phyloP scores from a whole-genome alignment of 2,888 invertebrate species.

The Disparrhopalites patrizii region DNA sequence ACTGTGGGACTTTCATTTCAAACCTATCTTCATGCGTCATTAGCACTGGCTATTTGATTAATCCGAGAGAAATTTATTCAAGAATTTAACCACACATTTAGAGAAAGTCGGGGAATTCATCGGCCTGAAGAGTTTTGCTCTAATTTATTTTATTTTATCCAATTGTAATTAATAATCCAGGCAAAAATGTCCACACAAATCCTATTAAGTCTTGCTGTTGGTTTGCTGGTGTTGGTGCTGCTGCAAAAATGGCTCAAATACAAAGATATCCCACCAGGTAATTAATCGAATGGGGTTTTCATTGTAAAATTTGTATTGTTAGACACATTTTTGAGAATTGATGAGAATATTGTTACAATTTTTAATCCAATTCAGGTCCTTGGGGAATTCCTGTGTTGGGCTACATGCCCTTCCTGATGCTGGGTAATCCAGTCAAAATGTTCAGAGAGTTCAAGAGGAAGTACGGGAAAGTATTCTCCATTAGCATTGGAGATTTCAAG shows the following conservation, averaged over 20 bases:
- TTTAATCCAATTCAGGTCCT: slow-evolving; percentile 26
- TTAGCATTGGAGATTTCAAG: slow-evolving; percentile 41
- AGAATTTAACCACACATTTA: too few relatives aligned
- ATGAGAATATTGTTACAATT: neutral
- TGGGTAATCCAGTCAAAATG: slow-evolving; percentile 39
- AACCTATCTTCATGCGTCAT: too few relatives aligned
- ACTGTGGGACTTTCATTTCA: too few relatives aligned
- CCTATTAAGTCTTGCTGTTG: slow-evolving; percentile 15
- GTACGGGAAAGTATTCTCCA: slow-evolving; percentile 46
- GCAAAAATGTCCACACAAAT: slow-evolving; percentile 13
- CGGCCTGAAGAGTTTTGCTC: too few relatives aligned
- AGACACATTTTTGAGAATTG: neutral
- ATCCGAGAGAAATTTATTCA: too few relatives aligned
- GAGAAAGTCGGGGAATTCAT: too few relatives aligned
- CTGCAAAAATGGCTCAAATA: slow-evolving; percentile 18
- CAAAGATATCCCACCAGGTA: slow-evolving; percentile 29
- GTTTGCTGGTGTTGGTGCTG: slow-evolving; percentile 14
- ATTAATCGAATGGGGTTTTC: neutral
- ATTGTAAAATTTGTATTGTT: neutral
- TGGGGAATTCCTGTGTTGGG: slow-evolving; percentile 43
- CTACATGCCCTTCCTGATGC: slow-evolving; percentile 43
- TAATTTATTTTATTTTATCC: too few relatives aligned
- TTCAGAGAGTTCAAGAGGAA: slow-evolving; percentile 41
- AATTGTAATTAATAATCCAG: too few relatives aligned
- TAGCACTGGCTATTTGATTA: too few relatives aligned